These are phyloP conservation scores for Pteropus rufus DNA, from an alignment of 2,797 vertebrate species.

Conservation along the genomic window DNA sequence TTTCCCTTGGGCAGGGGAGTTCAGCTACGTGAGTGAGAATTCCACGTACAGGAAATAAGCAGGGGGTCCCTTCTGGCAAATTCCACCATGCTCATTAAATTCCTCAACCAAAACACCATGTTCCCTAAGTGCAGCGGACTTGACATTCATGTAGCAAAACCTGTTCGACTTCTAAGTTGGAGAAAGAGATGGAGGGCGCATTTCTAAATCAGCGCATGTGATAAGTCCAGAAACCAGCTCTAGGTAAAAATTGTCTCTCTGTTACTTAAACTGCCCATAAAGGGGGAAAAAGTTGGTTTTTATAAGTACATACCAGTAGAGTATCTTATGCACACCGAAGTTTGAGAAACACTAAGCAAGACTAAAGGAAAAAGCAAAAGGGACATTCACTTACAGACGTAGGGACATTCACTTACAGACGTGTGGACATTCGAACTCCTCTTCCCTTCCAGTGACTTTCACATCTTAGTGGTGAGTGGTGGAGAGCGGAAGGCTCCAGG, in stretches of 20 bases:
- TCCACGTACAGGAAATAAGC: not conserved
- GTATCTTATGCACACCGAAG: not conserved
- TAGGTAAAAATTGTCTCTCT: not conserved
- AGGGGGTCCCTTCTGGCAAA: too few species aligned
- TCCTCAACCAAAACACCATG: not conserved
- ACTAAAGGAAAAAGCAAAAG: too few species aligned
- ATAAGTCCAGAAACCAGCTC: not conserved
- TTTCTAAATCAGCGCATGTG: not conserved
- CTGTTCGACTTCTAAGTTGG: not conserved
- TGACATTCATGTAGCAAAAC: not conserved
- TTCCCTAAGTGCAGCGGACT: too few species aligned
- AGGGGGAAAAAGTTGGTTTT: not conserved
- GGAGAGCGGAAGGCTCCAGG: not conserved
- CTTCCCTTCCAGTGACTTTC: not conserved
- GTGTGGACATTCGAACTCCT: accelerated
- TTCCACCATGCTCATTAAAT: not conserved
- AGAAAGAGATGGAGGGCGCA: not conserved
- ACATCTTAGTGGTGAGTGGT: accelerated
- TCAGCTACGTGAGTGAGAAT: not conserved
- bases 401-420: not conserved
- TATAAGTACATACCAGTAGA: not conserved
- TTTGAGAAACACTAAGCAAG: not conserved
- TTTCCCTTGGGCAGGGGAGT: not conserved
- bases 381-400: not conserved
- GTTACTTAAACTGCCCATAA: not conserved